Conservation (phyloP, 2,113 vertebrate genomes). For the Mesoclemmys tuberculata region DNA sequence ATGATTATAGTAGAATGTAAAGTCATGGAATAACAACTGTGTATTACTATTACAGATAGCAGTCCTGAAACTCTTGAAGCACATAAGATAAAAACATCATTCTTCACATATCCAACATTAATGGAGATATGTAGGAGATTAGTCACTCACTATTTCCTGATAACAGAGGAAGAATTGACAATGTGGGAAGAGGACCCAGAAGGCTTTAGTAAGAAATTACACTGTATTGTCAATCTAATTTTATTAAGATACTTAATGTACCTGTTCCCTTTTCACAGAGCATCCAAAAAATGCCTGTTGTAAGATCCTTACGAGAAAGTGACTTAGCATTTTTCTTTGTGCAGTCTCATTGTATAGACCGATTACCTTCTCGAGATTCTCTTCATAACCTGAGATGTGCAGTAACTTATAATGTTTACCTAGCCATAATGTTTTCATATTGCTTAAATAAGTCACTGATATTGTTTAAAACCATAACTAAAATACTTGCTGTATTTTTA, state of each 20-base stretch:
- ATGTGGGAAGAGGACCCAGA: conserved; percentile 99
- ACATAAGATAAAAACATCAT: conserved; percentile 93
- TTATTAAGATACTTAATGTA: background rate
- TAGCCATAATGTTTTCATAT: background rate
- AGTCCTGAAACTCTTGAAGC: conserved; percentile 96
- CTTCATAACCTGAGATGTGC: background rate
- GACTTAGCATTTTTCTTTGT: background rate
- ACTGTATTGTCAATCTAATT: background rate
- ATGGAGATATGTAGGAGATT: conserved; percentile 94
- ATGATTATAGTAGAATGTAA: background rate
- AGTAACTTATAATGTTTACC: background rate
- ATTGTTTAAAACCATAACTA: background rate
- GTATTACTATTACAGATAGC: conserved; percentile 84
- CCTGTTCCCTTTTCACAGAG: background rate
- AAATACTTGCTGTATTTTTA: background rate
- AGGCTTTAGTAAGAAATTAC: conserved; percentile 89
- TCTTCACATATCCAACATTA: conserved; percentile 95
- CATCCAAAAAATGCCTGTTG: background rate
- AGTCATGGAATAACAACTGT: conserved; percentile 2
- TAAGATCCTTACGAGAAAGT: background rate
- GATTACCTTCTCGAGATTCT: background rate
- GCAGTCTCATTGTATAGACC: background rate
- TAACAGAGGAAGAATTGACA: conserved; percentile 92
- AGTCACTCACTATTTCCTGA: conserved; percentile 95
- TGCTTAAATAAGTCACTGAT: background rate